Evolutionary conservation across 2,888 invertebrate genomes (phyloP).

Genomic region (Eurytoma adleriae): DNA sequence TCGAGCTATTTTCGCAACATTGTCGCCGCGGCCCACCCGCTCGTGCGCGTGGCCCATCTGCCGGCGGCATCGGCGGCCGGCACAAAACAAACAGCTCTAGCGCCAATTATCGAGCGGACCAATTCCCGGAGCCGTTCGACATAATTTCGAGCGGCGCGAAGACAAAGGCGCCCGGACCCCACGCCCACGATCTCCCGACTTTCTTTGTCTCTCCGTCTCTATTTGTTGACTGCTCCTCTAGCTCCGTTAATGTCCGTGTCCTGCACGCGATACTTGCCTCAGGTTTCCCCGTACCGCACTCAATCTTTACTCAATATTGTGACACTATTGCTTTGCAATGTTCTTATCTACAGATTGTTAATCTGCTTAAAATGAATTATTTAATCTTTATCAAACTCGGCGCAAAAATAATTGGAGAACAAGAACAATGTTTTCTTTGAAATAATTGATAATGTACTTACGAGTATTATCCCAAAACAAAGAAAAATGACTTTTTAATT

Average conservation of each 20-base stretch:
- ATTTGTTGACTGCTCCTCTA: conserved; percentile 8
- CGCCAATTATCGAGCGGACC: conserved; percentile 68
- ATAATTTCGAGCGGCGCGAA: conserved; percentile 66
- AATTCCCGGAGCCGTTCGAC: conserved; percentile 66
- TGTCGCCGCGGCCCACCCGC: conserved; percentile 52
- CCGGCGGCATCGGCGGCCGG: conserved; percentile 65
- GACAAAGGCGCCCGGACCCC: conserved; percentile 63
- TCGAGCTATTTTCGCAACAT: conserved; percentile 53
- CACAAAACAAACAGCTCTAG: conserved; percentile 72
- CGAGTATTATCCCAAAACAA: no score
- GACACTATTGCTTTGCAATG: no score
- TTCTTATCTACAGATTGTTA: no score
- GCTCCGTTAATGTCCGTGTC: not conserved
- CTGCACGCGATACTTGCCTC: not conserved
- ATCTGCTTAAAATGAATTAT: no score
- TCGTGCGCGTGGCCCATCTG: conserved; percentile 64
- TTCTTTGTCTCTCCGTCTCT: conserved; percentile 27
- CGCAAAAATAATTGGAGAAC: no score
- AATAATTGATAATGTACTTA: no score
- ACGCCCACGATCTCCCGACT: conserved; percentile 53
- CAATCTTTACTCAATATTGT: no score
- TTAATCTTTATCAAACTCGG: no score
- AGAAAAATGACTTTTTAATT: no score
- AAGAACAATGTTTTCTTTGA: no score
- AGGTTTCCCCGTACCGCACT: no score